phyloP scores from a whole-genome alignment of 2,113 vertebrate species.

The Noturus placidus region DNA sequence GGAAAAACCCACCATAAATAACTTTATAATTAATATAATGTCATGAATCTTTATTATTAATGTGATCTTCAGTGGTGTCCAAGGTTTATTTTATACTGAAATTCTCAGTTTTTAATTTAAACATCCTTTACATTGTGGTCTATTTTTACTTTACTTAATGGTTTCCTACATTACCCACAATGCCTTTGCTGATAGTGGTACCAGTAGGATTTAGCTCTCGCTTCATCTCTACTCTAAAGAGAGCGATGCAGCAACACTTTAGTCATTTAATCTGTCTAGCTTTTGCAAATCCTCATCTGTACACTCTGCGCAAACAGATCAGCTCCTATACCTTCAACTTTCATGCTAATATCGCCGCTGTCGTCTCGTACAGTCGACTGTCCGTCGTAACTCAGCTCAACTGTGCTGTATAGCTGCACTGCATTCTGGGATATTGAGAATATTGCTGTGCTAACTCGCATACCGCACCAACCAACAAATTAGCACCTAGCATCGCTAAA shows the following conservation, averaged over 20 bases:
- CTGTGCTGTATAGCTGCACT: too few species aligned
- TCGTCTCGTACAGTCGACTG: too few species aligned
- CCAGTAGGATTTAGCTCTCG: too few species aligned
- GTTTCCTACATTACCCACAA: background rate
- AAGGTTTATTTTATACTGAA: background rate
- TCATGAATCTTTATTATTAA: background rate
- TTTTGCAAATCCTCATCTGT: background rate
- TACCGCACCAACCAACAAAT: too few species aligned
- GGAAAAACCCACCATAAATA: background rate
- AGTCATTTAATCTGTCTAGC: background rate
- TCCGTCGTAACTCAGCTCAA: too few species aligned
- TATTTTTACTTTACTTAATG: background rate
- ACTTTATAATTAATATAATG: background rate
- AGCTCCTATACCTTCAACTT: background rate
- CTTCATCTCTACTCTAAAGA: background rate
- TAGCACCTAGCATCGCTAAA: too few species aligned
- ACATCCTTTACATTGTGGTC: background rate
- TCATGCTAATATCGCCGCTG: background rate
- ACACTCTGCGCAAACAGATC: background rate
- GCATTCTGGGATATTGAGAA: too few species aligned
- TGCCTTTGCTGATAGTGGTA: background rate
- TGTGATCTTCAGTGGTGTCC: background rate
- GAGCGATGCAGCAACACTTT: background rate
- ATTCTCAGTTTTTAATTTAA: background rate
- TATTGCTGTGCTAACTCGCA: too few species aligned